Percentiles rank a stretch among this genome's conserved stretches.
Evolutionary conservation across 2,113 vertebrate genomes (phyloP).

Genomic region (Mugil cephalus): DNA sequence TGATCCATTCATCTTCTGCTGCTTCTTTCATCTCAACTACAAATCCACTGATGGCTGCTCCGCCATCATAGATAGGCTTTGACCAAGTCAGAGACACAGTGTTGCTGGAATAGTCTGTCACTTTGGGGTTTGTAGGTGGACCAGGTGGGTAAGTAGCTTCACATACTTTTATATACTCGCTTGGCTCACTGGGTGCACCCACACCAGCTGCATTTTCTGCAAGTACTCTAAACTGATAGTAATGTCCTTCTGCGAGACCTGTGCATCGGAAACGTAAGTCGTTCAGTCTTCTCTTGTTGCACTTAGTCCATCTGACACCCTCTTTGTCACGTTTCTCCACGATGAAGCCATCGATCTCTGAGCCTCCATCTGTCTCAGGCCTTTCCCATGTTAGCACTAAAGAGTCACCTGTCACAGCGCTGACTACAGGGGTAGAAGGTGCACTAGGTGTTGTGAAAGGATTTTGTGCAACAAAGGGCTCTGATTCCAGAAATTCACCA

Average conservation of each 20-base stretch:
- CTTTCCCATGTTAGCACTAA: constrained; percentile 94
- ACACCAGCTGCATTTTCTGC: constrained; percentile 97
- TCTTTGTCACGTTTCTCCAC: constrained; percentile 98
- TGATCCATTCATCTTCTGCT: constrained; percentile 91
- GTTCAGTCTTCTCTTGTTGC: constrained; percentile 94
- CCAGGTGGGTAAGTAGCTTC: constrained; percentile 94
- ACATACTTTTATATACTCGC: constrained; percentile 93
- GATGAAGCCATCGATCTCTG: constrained; percentile 95
- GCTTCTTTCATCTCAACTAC: constrained; percentile 92
- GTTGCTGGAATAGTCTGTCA: constrained; percentile 91
- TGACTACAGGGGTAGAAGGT: constrained; percentile 91
- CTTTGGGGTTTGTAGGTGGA: constrained; percentile 94
- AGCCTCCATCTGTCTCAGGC: constrained; percentile 92
- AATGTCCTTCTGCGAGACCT: constrained; percentile 93
- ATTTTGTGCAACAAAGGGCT: constrained; percentile 92
- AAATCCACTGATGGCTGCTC: constrained; percentile 90
- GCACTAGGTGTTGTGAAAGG: constrained; percentile 92
- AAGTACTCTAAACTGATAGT: constrained; percentile 95
- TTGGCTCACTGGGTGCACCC: constrained; percentile 91
- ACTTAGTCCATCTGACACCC: constrained; percentile 95
- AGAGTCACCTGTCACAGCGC: constrained; percentile 93
- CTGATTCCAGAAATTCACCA: constrained; percentile 95
- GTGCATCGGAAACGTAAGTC: constrained; percentile 93
- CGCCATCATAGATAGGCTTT: constrained; percentile 97
- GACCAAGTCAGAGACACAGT: constrained; percentile 93